A percentile compares a stretch with the other conserved stretches of the same genome.
These are phyloP conservation scores for Itoplectis maculator DNA, from an alignment of 2,888 invertebrate species.

Conservation along the genomic window DNA sequence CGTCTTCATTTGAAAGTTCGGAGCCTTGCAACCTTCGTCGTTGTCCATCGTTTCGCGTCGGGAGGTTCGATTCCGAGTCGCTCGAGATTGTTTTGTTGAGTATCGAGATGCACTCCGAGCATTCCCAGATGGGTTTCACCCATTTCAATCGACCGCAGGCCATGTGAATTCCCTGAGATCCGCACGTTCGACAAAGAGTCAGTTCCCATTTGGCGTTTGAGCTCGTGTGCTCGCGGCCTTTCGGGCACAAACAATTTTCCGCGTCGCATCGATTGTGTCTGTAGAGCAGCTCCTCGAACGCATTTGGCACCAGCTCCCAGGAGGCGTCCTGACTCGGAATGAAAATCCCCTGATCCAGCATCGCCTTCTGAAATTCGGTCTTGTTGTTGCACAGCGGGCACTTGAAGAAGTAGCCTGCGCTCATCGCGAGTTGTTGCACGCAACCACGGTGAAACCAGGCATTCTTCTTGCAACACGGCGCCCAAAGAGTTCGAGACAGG, in stretches of 20 bases:
- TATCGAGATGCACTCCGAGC: slow-evolving; percentile 83
- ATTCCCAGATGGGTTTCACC: slow-evolving; percentile 84
- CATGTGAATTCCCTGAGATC: slow-evolving; percentile 86
- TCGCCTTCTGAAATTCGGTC: slow-evolving; percentile 87
- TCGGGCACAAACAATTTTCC: slow-evolving; percentile 86
- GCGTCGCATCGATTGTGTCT: slow-evolving; percentile 88
- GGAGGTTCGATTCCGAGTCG: slow-evolving; percentile 14
- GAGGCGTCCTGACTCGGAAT: slow-evolving; percentile 94
- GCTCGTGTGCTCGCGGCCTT: slow-evolving; percentile 85
- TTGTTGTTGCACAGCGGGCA: slow-evolving; percentile 93
- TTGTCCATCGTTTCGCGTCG: not conserved
- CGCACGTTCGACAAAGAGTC: slow-evolving; percentile 86
- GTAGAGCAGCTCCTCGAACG: slow-evolving; percentile 90
- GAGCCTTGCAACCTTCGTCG: not conserved
- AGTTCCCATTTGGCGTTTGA: slow-evolving; percentile 85
- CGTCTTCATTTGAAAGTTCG: slow-evolving; percentile 45
- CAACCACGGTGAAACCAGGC: slow-evolving; percentile 92
- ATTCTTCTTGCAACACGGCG: slow-evolving; percentile 91
- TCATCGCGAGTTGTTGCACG: slow-evolving; percentile 90
- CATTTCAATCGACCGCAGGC: slow-evolving; percentile 84
- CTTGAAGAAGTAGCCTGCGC: slow-evolving; percentile 93
- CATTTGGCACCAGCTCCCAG: slow-evolving; percentile 92
- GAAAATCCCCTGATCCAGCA: slow-evolving; percentile 89
- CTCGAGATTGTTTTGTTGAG: slow-evolving; percentile 60
- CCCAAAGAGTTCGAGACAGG: slow-evolving; percentile 86